Conservation (phyloP, 2,113 vertebrate genomes). For the Muntiacus muntjak region DNA sequence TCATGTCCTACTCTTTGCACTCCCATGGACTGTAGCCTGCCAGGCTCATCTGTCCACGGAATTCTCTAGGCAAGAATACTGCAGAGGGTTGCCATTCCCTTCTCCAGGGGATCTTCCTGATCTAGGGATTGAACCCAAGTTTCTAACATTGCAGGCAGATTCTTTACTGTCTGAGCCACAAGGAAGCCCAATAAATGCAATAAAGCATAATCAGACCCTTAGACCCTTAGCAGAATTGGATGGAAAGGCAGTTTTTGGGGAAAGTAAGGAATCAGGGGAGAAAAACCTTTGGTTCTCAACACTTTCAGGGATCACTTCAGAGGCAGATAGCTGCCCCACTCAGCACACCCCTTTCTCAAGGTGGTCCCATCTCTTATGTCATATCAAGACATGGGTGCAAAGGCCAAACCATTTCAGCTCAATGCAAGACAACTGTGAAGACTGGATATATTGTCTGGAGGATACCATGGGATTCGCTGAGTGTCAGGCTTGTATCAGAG, state of each 20-base stretch:
- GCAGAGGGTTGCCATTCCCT: background rate
- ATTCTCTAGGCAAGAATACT: background rate
- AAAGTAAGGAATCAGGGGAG: background rate
- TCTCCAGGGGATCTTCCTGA: background rate
- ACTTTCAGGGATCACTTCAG: background rate
- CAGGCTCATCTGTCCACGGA: fast-evolving
- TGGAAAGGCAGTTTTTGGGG: background rate
- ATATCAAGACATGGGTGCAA: background rate
- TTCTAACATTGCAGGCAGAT: background rate
- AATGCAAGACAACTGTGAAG: background rate
- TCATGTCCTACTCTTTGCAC: background rate
- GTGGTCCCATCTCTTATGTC: background rate
- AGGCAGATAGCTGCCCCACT: background rate
- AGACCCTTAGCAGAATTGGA: background rate
- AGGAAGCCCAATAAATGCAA: background rate
- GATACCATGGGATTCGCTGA: background rate
- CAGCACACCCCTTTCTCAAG: background rate
- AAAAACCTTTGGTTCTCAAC: background rate
- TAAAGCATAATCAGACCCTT: background rate
- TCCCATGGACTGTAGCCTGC: background rate
- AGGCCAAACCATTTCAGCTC: background rate
- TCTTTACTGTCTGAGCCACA: background rate
- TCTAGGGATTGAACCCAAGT: background rate
- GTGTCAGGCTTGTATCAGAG: background rate
- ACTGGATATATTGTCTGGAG: background rate